Base-by-base conservation (phyloP, 1,140 invertebrate species). In the Drosophila willistoni region DNA sequence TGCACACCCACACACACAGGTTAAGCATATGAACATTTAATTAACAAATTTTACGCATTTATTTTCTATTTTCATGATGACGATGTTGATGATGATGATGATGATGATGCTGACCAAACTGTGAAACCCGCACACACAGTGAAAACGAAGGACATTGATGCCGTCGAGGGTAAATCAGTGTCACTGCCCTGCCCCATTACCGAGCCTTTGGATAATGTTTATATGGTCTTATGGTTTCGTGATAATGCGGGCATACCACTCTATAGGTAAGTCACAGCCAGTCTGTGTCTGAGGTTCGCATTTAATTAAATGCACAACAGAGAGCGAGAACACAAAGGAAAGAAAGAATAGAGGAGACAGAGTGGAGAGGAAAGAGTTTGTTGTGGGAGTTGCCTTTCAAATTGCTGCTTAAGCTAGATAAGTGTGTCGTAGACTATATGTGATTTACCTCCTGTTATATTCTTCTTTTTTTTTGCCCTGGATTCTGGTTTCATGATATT, bases 161-260 rank as follows among this genome's bases (percentile, higher is more conserved):
- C 96, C 19, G 95, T 97, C 61, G 96, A 97, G 92, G 97, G 97
- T 62, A 96, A 95, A 92, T 94, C 95, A 83, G 96, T 96, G 60
- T 95, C 96, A 90, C 93, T 98, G 82, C 96, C 96, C 12, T 98
- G 97, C 92, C 96, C 97, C 93, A 96, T 98, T 54, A 95, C 95
- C 64, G 95, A 96, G 55, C 95, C 95, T 33, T 94, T 94, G 79
- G 96, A 97, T 93, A 96, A 95, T 83, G 95, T 97, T 60, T 96
- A 97, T 92, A 97, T 97, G 95, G 96, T 97, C 34, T 95, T 98
- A 89, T 98, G 97, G 97, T 97, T 97, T 92, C 95, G 95, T 86
- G 96, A 97, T 90, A 96, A 96, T 76, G 96, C 95, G 41, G 96
- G 96, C 61, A 96, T 96, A 73, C 96, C 97, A 10, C 93, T 97